phyloP scores from a whole-genome alignment of 2,113 vertebrate species.

The Puma concolor region DNA sequence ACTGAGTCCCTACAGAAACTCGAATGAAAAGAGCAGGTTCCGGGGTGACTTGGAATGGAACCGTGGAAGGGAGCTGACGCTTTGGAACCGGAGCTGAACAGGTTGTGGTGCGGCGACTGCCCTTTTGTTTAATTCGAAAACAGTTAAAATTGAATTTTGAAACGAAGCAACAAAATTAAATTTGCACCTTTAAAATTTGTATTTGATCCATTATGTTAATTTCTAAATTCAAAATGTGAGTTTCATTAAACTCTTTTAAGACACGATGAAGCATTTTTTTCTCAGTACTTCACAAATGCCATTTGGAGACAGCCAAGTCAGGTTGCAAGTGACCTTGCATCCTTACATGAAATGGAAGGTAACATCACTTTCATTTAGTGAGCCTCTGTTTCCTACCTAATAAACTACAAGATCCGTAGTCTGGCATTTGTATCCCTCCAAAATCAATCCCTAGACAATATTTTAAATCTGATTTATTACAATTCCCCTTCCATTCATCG shows the following conservation, averaged over 20 bases:
- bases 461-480: neutral
- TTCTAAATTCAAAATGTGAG: slow-evolving; percentile 15
- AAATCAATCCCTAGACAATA: neutral
- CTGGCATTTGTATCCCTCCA: neutral
- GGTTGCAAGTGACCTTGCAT: neutral
- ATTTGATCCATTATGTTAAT: neutral
- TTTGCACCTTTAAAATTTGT: neutral
- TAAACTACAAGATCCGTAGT: neutral
- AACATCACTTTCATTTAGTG: neutral
- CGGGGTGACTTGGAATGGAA: neutral
- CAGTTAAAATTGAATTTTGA: neutral
- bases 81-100: neutral
- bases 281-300: neutral
- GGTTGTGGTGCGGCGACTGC: neutral
- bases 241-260: slow-evolving; percentile 23
- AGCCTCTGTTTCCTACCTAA: neutral
- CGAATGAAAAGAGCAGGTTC: neutral
- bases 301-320: neutral
- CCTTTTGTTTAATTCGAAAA: slow-evolving; percentile 14
- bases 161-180: neutral
- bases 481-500: neutral
- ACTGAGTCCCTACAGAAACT: slow-evolving; percentile 63
- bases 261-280: neutral
- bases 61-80: rapidly evolving
- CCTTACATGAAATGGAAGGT: neutral